These are phyloP conservation scores for Trichoplusia ni DNA, from an alignment of 1,140 invertebrate genomes.

Conservation along the genomic window DNA sequence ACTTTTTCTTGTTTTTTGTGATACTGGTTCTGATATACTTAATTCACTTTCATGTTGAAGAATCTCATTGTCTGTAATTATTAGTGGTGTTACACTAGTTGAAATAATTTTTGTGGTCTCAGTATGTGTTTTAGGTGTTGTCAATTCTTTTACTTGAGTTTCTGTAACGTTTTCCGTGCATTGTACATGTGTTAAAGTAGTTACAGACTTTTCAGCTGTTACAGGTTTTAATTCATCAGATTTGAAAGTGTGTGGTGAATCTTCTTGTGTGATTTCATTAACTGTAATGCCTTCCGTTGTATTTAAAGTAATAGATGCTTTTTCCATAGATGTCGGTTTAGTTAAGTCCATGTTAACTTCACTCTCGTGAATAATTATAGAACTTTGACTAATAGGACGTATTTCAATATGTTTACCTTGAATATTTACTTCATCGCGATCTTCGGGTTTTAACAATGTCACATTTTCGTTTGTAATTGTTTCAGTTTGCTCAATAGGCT, in stretches of 20 bases:
- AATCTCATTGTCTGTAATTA: conserved; percentile 60
- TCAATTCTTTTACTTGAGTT: conserved; percentile 49
- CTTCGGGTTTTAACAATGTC: conserved; percentile 29
- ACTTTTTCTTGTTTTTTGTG: conserved; percentile 46
- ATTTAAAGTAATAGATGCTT: conserved; percentile 46
- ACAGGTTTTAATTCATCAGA: conserved; percentile 35
- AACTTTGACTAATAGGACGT: conserved; percentile 53
- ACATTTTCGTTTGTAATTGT: conserved; percentile 53
- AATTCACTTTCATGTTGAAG: conserved; percentile 62
- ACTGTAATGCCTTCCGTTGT: conserved; percentile 52
- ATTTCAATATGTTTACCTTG: conserved; percentile 44
- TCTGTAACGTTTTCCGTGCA: conserved; percentile 63
- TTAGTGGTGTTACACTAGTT: conserved; percentile 50
- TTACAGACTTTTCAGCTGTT: conserved; percentile 53
- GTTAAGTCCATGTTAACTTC: conserved; percentile 49
- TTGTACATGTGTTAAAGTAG: conserved; percentile 59
- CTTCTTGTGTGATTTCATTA: conserved; percentile 48
- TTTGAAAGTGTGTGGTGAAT: conserved; percentile 40
- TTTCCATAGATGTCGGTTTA: conserved; percentile 37
- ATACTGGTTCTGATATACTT: conserved; percentile 42
- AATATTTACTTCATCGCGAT: conserved; percentile 41
- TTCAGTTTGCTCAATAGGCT: conserved; percentile 59
- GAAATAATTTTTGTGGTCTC: conserved; percentile 48
- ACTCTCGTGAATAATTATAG: conserved; percentile 55
- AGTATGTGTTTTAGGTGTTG: conserved; percentile 40